Base-by-base conservation (phyloP, 2,888 invertebrate species). In the Ecdyonurus torrentis region DNA sequence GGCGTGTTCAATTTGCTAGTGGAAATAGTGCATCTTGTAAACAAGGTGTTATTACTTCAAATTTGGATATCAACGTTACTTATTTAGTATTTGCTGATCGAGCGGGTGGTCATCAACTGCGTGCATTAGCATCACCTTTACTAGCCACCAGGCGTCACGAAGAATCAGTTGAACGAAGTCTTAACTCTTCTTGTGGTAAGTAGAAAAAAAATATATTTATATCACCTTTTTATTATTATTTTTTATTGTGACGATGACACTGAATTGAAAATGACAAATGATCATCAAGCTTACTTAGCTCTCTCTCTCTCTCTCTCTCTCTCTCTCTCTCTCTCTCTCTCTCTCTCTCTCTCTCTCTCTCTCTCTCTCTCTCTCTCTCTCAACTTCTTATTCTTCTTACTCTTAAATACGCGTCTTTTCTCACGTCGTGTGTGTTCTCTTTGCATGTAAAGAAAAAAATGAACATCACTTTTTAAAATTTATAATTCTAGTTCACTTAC, bases 81-180 rank as follows among this genome's bases (percentile, higher is more conserved):
- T 55, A 55, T 22, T 22, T 55, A 7, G 55, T 55, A n/a, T 55
- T 55, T n/a, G 55, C 55, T n/a, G 55, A 55, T 22, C 55, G 55
- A 7, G 55, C 55, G 55, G n/a, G 19, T n/a, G 19, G 22, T n/a
- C 55, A 55, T n/a, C 55, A 55, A 55, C 22, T 55, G 3, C 55
- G 55, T 7, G 19, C 20, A 22, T 55, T 55, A n/a, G 55, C 55
- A n/a, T n/a, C 55, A 22, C 55, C 55, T n/a, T 22, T 55, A 22
- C 55, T n/a, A 7, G 55, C 55, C 10, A 55, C 55, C 20, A 55
- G 22, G 22, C 10, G 55, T 7, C 55, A 55, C 55, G 55, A 55
- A 22, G 55, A 55, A 5, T 5, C 55, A n/a, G 55, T 55, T 22
- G 55, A 55, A n/a, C 5, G 20, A 22, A 22, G 5, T 22, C 55